Percentiles rank a stretch among this genome's conserved stretches.
phyloP scores from a whole-genome alignment of 1,140 invertebrate genomes.

The Lutraria rhynchaena region DNA sequence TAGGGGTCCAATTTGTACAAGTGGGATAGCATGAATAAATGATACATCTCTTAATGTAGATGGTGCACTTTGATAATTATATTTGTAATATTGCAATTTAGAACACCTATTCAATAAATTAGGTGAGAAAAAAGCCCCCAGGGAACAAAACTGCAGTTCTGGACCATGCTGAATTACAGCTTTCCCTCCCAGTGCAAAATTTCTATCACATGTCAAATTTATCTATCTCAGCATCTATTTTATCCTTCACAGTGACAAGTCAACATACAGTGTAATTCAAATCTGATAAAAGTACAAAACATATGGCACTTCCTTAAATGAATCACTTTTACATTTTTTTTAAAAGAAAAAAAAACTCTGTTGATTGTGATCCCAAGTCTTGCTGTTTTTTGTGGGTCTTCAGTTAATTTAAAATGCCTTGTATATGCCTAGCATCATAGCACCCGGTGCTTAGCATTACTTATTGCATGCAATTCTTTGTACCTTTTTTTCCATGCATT shows the following conservation, averaged over 20 bases:
- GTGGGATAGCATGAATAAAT: background rate
- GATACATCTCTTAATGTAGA: conserved; percentile 7
- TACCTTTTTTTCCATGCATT: too few species aligned
- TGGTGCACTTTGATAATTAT: conserved; percentile 1
- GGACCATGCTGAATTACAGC: background rate
- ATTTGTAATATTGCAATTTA: background rate
- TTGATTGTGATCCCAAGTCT: too few species aligned
- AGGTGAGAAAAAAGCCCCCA: conserved; percentile 6
- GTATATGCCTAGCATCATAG: too few species aligned
- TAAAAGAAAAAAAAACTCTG: too few species aligned
- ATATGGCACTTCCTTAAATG: conserved; percentile 21
- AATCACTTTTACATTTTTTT: too few species aligned
- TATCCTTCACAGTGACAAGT: conserved; percentile 36
- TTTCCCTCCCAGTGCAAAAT: background rate
- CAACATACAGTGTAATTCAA: background rate
- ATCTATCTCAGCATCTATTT: conserved; percentile 8
- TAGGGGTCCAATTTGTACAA: background rate
- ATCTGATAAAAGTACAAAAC: conserved; percentile 11
- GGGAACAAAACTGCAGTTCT: conserved; percentile 5
- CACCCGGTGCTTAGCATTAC: too few species aligned
- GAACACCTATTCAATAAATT: conserved; percentile 12
- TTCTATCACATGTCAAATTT: background rate
- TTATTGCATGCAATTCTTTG: too few species aligned
- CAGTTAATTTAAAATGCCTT: too few species aligned
- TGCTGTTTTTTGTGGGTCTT: too few species aligned